Percentiles rank a stretch among this genome's conserved stretches.
Conservation (phyloP, 53 echinoderm and acorn worm genomes). For the Hippasteria phrygiana region DNA sequence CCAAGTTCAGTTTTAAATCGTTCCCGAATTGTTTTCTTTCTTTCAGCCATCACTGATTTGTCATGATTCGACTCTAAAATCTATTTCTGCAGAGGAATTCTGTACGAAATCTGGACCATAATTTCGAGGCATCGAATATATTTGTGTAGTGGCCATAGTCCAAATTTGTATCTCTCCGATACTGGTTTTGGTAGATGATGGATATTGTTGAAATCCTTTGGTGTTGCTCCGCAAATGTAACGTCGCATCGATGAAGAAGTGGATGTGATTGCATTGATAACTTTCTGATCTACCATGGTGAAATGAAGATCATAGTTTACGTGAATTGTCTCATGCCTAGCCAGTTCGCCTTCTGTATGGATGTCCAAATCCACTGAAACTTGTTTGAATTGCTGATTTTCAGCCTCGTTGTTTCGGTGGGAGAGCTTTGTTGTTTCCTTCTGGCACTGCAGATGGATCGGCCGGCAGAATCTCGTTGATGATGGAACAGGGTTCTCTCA, state of each 20-base stretch:
- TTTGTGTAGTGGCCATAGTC: conserved; percentile 67
- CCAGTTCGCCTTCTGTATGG: background rate
- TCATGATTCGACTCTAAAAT: conserved; percentile 51
- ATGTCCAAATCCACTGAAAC: conserved; percentile 66
- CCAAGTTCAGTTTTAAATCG: conserved; percentile 50
- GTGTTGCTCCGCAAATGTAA: conserved; percentile 58
- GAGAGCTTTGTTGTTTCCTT: conserved; percentile 62
- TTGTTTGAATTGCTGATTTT: conserved; percentile 54
- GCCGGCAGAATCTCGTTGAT: conserved; percentile 63
- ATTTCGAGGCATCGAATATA: conserved; percentile 71
- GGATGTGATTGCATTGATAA: conserved; percentile 32
- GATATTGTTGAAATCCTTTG: conserved; percentile 34
- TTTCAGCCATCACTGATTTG: conserved; percentile 22
- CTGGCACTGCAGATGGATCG: conserved; percentile 31
- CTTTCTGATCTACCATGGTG: conserved; percentile 73
- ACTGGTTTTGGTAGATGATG: conserved; percentile 37
- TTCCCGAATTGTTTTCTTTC: conserved; percentile 34
- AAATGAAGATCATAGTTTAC: conserved; percentile 66
- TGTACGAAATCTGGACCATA: conserved; percentile 67
- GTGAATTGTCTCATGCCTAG: conserved; percentile 38
- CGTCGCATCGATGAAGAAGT: conserved; percentile 55
- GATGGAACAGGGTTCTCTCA: conserved; percentile 73
- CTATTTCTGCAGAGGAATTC: conserved; percentile 65
- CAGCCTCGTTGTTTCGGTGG: conserved; percentile 32
- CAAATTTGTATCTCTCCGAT: conserved; percentile 51